Evolutionary conservation across 2,113 vertebrate genomes (phyloP), one percentile per base, ranked within the genome.

Genomic region (Scopus umbretta): DNA sequence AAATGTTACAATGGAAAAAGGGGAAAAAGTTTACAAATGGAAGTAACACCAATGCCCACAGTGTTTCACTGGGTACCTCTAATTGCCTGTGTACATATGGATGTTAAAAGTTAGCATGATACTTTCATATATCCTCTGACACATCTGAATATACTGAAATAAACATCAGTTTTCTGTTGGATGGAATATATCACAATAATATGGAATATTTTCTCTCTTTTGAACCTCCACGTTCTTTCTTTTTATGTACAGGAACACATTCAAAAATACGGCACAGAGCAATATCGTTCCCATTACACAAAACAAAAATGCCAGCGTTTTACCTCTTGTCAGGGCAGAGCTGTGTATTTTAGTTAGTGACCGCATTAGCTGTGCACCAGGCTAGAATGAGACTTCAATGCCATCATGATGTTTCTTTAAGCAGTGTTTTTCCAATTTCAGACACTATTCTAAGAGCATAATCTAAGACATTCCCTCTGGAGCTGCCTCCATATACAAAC

Each of bases 381-480:
- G 27, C 52, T 83, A 56, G 86, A 50, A 80, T 47, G 81, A 86
- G 90, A 42, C 56, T 93, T 83, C 88, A 76, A 5, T 67, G 49
- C 52, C 75, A 86, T 81, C 62, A 53, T 52, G 42, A 32, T 93
- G 82, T 98, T 97, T 93, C 94, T 96, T 97, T 97, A 96, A 96
- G 94, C 91, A 92, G 62, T 40, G 36, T 75, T 97, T 97, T 96
- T 95, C 91, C 81, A 94, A 84, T 94, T 90, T 88, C 93, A 95
- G 95, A 74, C 52, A 50, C 88, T 92, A 92, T 96, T 94, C 68
- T 93, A 96, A 80, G 59, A 97, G 93, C 80, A 96, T 96, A 97
- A 96, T 92, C 91, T 89, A 94, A 97, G 96, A 94, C 88, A 96
- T 95, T 97, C 97, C 96, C 96, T 61, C 73, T 95, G 96, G 98